Evolutionary conservation across 1,140 invertebrate genomes (phyloP).

Genomic region (Neodiprion fabricii): DNA sequence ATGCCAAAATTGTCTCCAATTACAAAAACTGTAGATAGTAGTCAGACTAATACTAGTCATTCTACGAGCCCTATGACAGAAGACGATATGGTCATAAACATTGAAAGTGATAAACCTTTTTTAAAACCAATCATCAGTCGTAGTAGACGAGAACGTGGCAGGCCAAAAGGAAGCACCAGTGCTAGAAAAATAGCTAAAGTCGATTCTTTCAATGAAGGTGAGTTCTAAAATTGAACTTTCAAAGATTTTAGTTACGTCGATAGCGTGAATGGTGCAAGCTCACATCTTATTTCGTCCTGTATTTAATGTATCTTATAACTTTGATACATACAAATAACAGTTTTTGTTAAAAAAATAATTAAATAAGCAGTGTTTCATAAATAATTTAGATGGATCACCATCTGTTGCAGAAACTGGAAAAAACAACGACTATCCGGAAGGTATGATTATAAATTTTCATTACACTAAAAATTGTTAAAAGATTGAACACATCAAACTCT

Average conservation of each 20-base stretch:
- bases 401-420: conserved; percentile 36
- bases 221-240: neutral
- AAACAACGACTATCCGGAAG: conserved; percentile 50
- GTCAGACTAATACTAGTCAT: conserved; percentile 41
- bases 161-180: conserved; percentile 38
- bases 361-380: neutral
- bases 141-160: conserved; percentile 45
- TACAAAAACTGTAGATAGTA: conserved; percentile 45
- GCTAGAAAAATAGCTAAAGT: conserved; percentile 48
- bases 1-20: conserved; percentile 60
- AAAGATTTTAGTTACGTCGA: no score
- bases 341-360: no score
- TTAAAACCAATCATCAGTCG: conserved; percentile 48
- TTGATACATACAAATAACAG: no score
- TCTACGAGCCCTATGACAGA: conserved; percentile 41
- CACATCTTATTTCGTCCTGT: no score
- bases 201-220: conserved; percentile 49
- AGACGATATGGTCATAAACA: conserved; percentile 26
- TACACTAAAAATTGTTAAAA: neutral
- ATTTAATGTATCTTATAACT: no score
- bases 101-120: conserved; percentile 52
- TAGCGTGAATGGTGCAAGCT: no score
- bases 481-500: no score
- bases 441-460: conserved; percentile 30
- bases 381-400: conserved; percentile 31